Percentiles rank a stretch among this genome's conserved stretches.
Evolutionary conservation across 2,113 vertebrate genomes (phyloP).

Genomic region (Cyphomyrus discorhynchus): DNA sequence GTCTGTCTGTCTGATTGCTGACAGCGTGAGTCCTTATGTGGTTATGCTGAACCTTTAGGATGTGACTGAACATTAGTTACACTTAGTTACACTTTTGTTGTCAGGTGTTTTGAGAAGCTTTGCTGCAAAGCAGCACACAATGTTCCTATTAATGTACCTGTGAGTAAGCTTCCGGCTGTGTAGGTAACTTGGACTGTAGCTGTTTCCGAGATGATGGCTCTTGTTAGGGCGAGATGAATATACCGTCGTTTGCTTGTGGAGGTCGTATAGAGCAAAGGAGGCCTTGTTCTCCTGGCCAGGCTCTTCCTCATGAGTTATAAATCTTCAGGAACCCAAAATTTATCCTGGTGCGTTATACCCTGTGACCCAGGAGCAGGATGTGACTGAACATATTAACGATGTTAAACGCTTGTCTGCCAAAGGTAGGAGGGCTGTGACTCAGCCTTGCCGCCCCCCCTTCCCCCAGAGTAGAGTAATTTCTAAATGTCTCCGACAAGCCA

Average conservation of each 20-base stretch:
- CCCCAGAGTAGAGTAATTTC: neutral
- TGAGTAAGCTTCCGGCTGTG: neutral
- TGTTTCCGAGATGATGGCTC: neutral
- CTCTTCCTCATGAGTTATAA: neutral
- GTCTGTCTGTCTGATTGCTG: neutral
- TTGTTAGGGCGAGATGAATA: neutral
- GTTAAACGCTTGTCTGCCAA: neutral
- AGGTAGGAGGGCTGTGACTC: neutral
- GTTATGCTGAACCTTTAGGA: neutral
- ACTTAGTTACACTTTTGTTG: neutral
- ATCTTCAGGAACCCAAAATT: neutral
- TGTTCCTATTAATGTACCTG: neutral
- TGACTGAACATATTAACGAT: neutral
- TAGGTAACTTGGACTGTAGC: neutral
- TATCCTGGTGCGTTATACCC: neutral
- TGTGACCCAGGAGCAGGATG: neutral
- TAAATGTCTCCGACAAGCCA: neutral
- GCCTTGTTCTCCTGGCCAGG: neutral
- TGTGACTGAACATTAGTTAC: neutral
- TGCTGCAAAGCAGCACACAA: neutral
- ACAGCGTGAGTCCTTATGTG: neutral
- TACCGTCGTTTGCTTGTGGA: neutral
- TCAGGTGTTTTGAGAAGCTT: neutral
- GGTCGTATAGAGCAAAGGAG: neutral
- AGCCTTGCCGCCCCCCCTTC: neutral